These are phyloP conservation scores for Parapristionchus giblindavisi DNA, from an alignment of 2,888 invertebrate species.

Conservation along the genomic window DNA sequence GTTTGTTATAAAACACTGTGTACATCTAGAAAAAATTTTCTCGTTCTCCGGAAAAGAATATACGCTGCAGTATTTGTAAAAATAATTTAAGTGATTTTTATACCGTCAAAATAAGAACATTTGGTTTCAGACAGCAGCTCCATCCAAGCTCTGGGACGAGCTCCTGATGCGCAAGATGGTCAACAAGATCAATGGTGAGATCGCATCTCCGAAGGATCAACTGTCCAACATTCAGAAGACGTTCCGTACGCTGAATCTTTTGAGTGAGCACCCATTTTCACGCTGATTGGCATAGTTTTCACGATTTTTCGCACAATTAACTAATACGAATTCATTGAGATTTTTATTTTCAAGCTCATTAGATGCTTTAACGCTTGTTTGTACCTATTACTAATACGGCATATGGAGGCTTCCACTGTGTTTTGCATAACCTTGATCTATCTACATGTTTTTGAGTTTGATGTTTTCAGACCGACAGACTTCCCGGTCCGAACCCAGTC, in stretches of 20 bases:
- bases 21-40: too few relatives aligned
- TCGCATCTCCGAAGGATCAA: conserved; percentile 22
- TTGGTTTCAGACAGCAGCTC: conserved; percentile 1
- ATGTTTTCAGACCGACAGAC: conserved; percentile 16
- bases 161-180: conserved; percentile 34
- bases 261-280: conserved; percentile 21
- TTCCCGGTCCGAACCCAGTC: conserved; percentile 13
- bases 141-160: conserved; percentile 35
- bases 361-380: neutral
- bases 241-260: conserved; percentile 3
- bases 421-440: neutral
- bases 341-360: too few relatives aligned
- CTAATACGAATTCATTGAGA: too few relatives aligned
- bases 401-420: too few relatives aligned
- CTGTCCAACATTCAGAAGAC: conserved; percentile 22
- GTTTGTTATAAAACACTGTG: too few relatives aligned
- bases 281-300: neutral
- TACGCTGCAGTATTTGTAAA: too few relatives aligned
- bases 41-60: too few relatives aligned
- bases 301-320: neutral
- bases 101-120: neutral
- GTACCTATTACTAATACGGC: neutral
- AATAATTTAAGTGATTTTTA: too few relatives aligned
- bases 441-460: neutral
- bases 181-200: conserved; percentile 13